A percentile compares a stretch with the other conserved stretches of the same genome.
Evolutionary conservation across 1,140 invertebrate species (phyloP).

Genomic region (Steinernema khuongi): DNA sequence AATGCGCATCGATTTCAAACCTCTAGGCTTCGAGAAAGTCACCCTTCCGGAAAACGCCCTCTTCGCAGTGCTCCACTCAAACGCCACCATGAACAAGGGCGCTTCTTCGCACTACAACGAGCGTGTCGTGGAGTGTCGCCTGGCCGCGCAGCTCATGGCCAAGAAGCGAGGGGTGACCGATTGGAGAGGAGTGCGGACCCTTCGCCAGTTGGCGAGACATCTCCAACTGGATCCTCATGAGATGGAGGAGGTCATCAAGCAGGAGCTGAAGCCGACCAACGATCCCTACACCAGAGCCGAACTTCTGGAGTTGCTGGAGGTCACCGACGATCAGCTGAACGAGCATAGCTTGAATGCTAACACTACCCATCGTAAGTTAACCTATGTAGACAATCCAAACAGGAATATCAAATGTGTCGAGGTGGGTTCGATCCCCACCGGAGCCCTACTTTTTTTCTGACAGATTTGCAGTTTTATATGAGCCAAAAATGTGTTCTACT

Average conservation of each 20-base stretch:
- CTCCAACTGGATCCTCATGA: slow-evolving; percentile 17
- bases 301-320: slow-evolving; percentile 68
- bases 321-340: slow-evolving; percentile 68
- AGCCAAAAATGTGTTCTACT: slow-evolving; percentile 59
- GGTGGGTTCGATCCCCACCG: too few relatives aligned
- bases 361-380: background rate
- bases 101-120: slow-evolving; percentile 80
- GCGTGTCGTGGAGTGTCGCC: slow-evolving; percentile 83
- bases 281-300: slow-evolving; percentile 66
- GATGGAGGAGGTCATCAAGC: slow-evolving; percentile 15
- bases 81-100: slow-evolving; percentile 86
- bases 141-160: slow-evolving; percentile 72
- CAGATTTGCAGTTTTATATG: too few relatives aligned
- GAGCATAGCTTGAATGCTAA: slow-evolving; percentile 65
- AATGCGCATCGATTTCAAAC: slow-evolving; percentile 83
- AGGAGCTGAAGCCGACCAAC: background rate
- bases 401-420: too few relatives aligned
- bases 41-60: slow-evolving; percentile 72
- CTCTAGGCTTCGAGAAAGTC: slow-evolving; percentile 73
- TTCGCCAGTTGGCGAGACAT: slow-evolving; percentile 17
- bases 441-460: too few relatives aligned
- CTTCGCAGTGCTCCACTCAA: slow-evolving; percentile 88
- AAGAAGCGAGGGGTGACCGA: background rate
- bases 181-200: slow-evolving; percentile 33
- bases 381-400: too few relatives aligned